Percentiles rank a stretch among this genome's conserved stretches.
These are phyloP conservation scores for Formica exsecta DNA, from an alignment of 1,140 invertebrate genomes.

Conservation along the genomic window DNA sequence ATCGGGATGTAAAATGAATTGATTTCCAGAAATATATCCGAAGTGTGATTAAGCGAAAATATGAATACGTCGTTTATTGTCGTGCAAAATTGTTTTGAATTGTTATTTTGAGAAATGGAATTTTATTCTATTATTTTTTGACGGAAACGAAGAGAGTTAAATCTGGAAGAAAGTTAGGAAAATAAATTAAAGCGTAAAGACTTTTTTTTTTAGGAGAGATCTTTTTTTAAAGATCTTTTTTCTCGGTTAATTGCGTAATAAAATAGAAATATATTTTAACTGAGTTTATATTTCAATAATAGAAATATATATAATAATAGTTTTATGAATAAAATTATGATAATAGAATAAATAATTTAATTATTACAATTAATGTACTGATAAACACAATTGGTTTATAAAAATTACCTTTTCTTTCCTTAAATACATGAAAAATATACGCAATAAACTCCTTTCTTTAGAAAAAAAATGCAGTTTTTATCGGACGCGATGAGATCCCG, in stretches of 20 bases:
- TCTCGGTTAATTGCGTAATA: background rate
- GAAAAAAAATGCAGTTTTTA: background rate
- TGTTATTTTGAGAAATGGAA: background rate
- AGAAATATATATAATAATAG: too few relatives aligned
- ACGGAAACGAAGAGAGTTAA: background rate
- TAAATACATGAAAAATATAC: background rate
- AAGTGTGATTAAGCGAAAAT: background rate
- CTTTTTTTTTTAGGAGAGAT: background rate
- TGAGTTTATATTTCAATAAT: background rate
- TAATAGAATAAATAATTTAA: too few relatives aligned
- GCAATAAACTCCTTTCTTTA: background rate
- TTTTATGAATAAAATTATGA: too few relatives aligned
- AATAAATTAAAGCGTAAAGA: constrained; percentile 5
- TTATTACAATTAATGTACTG: too few relatives aligned
- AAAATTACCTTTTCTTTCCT: background rate
- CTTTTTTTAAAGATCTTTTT: background rate
- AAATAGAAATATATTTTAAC: background rate
- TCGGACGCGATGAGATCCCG: background rate
- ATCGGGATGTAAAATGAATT: constrained; percentile 5
- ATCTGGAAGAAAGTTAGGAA: background rate
- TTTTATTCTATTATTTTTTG: background rate
- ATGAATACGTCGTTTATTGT: background rate
- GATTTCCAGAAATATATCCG: background rate
- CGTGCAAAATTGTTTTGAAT: too few relatives aligned
- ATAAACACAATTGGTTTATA: background rate